phyloP scores from a whole-genome alignment of 2,113 vertebrate genomes.

The Bettongia penicillata region DNA sequence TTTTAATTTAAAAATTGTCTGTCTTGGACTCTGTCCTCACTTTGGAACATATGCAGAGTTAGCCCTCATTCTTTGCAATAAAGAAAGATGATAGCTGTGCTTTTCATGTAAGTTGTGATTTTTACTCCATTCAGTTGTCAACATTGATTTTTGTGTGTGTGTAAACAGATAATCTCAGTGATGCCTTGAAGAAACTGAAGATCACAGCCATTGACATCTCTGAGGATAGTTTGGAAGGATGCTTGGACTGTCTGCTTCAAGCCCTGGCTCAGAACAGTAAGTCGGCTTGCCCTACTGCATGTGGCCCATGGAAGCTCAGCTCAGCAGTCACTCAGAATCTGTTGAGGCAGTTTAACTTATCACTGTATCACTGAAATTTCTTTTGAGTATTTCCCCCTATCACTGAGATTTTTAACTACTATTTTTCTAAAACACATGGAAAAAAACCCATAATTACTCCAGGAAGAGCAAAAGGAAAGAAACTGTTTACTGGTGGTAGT shows the following conservation, averaged over 20 bases:
- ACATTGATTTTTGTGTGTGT: constrained; percentile 43
- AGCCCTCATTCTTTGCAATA: neutral
- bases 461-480: constrained; percentile 52
- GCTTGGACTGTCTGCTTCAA: constrained; percentile 96
- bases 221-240: constrained; percentile 92
- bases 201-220: constrained; percentile 89
- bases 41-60: constrained; percentile 20
- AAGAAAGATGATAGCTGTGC: neutral
- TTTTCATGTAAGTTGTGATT: constrained; percentile 1
- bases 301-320: constrained; percentile 32
- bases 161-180: constrained; percentile 92
- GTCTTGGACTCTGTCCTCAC: neutral
- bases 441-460: neutral
- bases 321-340: constrained; percentile 34
- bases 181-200: constrained; percentile 96
- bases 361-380: constrained; percentile 27
- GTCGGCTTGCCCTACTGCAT: constrained; percentile 76
- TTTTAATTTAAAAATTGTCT: constrained; percentile 16
- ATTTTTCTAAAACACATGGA: neutral
- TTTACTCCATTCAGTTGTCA: neutral
- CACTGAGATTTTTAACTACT: constrained; percentile 44
- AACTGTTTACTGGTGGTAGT: constrained; percentile 40
- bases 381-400: constrained; percentile 53
- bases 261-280: constrained; percentile 96
- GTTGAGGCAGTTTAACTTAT: constrained; percentile 23